Percentiles rank a stretch among this genome's conserved stretches.
Evolutionary conservation across 2,888 invertebrate genomes (phyloP).

Genomic region (Eucera pruinosa): DNA sequence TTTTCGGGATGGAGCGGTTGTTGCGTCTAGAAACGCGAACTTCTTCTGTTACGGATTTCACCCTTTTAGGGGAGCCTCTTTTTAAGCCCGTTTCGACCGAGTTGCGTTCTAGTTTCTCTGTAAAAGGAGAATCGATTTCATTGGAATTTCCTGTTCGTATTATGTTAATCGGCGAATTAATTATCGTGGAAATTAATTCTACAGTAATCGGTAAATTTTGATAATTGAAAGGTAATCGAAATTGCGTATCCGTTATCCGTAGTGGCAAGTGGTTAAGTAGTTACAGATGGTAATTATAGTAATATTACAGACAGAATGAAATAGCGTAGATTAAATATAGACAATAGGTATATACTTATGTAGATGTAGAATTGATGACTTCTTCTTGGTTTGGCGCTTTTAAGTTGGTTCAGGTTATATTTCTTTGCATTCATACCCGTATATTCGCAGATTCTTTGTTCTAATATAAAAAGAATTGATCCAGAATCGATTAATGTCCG

Average conservation of each 20-base stretch:
- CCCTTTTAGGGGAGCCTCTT: neutral
- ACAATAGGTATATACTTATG: no score
- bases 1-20: neutral
- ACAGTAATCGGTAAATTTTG: neutral
- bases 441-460: no score
- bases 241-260: neutral
- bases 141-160: neutral
- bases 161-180: neutral
- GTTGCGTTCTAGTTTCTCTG: neutral
- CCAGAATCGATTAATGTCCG: no score
- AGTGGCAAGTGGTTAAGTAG: no score
- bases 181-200: neutral
- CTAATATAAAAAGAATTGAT: no score
- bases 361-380: no score
- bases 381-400: no score
- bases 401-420: no score
- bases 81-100: neutral
- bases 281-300: no score
- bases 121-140: neutral
- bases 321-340: no score
- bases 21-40: neutral
- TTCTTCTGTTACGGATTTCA: conserved; percentile 12
- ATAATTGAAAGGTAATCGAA: neutral
- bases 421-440: no score
- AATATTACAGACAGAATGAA: no score